A percentile compares a stretch with the other conserved stretches of the same genome.
phyloP scores from a whole-genome alignment of 1,140 invertebrate species.

The Panonychus citri region DNA sequence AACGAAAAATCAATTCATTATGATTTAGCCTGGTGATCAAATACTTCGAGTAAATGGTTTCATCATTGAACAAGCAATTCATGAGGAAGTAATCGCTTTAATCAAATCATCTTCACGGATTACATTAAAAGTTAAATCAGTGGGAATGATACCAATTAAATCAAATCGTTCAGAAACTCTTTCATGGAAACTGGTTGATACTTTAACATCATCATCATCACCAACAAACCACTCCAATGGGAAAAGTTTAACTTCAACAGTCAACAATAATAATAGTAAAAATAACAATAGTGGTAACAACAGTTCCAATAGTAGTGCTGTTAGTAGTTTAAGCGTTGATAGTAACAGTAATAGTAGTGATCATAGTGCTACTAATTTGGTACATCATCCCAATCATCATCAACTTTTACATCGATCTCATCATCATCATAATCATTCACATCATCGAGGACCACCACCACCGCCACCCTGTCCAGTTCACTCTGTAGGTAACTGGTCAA shows the following conservation, averaged over 20 bases:
- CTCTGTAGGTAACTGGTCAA: not conserved
- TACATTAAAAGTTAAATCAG: constrained; percentile 15
- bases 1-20: too few relatives aligned
- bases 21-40: constrained; percentile 67
- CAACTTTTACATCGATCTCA: too few relatives aligned
- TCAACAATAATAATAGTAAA: not conserved
- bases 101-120: constrained; percentile 14
- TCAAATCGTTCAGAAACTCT: constrained; percentile 10
- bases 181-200: constrained; percentile 6
- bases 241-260: not conserved
- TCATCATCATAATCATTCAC: not conserved
- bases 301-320: not conserved
- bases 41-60: constrained; percentile 72
- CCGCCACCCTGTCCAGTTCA: constrained; percentile 1
- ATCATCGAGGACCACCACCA: not conserved
- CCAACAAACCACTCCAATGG: not conserved
- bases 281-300: not conserved
- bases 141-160: constrained; percentile 15
- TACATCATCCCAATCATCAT: not conserved
- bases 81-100: constrained; percentile 16
- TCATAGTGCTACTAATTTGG: not conserved
- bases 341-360: not conserved
- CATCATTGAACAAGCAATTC: constrained; percentile 16
- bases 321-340: not conserved
- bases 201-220: not conserved